Percentiles rank a stretch among this genome's conserved stretches.
Conservation (phyloP, 2,113 vertebrate species). For the Cyanoderma ruficeps region DNA sequence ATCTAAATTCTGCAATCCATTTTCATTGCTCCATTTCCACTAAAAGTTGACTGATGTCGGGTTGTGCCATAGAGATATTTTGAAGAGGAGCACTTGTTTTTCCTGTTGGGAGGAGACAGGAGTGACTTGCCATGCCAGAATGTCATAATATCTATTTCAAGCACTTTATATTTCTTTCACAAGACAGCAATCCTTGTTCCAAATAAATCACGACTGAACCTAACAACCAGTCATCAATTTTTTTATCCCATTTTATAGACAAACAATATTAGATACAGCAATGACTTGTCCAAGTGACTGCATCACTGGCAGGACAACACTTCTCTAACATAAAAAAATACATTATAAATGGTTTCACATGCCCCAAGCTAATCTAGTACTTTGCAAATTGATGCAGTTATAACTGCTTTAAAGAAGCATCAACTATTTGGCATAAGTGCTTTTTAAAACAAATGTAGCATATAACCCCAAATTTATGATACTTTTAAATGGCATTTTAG, state of each 20-base stretch:
- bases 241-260: background rate
- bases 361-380: background rate
- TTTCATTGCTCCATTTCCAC: background rate
- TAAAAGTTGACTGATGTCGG: background rate
- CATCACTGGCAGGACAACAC: background rate
- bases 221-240: background rate
- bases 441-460: background rate
- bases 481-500: background rate
- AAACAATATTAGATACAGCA: background rate
- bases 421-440: background rate
- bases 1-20: background rate
- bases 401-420: background rate
- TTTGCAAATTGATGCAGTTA: background rate
- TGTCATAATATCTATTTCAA: background rate
- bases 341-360: background rate
- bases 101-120: background rate
- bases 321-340: background rate
- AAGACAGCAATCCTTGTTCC: background rate
- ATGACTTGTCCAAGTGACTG: background rate
- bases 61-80: background rate
- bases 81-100: background rate
- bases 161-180: background rate
- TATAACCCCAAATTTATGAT: background rate
- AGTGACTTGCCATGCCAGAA: background rate
- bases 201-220: background rate